Evolutionary conservation across 2,113 vertebrate species (phyloP).

Genomic region (Meleagris gallopavo): DNA sequence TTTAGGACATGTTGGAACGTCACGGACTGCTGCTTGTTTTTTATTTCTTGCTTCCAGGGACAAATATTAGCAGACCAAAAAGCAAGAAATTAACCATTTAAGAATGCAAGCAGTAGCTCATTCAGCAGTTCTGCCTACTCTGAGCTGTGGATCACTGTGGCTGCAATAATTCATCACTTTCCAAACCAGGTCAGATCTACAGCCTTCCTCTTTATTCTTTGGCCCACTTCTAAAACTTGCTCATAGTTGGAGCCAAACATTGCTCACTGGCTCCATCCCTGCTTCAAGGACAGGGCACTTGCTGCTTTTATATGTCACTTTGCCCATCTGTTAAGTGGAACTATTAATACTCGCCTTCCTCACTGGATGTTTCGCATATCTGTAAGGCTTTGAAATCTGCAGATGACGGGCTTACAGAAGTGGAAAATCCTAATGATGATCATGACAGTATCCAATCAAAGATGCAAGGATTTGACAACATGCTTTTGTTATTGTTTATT

Average conservation of each 20-base stretch:
- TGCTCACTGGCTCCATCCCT: slow-evolving; percentile 24
- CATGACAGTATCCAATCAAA: slow-evolving; percentile 32
- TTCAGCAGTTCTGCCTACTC: not conserved
- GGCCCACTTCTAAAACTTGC: slow-evolving; percentile 32
- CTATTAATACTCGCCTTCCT: slow-evolving; percentile 51
- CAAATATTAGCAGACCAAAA: slow-evolving; percentile 31
- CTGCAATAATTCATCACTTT: not conserved
- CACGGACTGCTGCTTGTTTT: slow-evolving; percentile 18
- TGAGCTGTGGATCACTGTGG: not conserved
- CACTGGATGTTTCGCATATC: slow-evolving; percentile 39
- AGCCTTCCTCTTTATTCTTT: not conserved
- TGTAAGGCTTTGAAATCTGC: slow-evolving; percentile 46
- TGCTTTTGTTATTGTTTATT: slow-evolving; percentile 21
- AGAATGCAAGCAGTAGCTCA: slow-evolving; percentile 10
- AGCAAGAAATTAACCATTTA: slow-evolving; percentile 20
- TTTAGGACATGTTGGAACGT: slow-evolving; percentile 53
- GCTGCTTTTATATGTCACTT: slow-evolving; percentile 40
- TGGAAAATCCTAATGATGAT: slow-evolving; percentile 59
- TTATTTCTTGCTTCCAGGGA: slow-evolving; percentile 48
- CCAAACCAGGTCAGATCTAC: not conserved
- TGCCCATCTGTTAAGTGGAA: slow-evolving; percentile 54
- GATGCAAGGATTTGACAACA: not conserved
- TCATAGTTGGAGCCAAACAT: not conserved
- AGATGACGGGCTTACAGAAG: slow-evolving; percentile 48
- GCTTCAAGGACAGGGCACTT: slow-evolving; percentile 60